Percentiles rank a stretch among this genome's conserved stretches.
Conservation (phyloP, 2,797 vertebrate species). For the Champsocephalus esox region DNA sequence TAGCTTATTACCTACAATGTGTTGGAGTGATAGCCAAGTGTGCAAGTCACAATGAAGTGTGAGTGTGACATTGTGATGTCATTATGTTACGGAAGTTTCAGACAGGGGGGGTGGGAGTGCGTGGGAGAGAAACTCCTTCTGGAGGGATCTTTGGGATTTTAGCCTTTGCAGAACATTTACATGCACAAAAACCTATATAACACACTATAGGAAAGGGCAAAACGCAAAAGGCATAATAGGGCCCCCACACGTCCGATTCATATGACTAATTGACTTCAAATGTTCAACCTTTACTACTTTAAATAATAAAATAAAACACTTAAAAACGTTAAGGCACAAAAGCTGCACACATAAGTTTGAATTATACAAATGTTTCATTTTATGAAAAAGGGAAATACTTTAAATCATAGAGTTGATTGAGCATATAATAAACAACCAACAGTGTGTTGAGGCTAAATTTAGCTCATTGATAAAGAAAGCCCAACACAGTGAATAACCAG, state of each 20-base stretch:
- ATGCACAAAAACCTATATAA: too few species aligned
- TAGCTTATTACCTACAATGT: too few species aligned
- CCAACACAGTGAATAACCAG: slow-evolving; percentile 43
- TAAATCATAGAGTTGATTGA: background rate
- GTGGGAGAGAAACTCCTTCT: too few species aligned
- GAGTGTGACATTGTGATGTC: too few species aligned
- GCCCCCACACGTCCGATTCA: background rate
- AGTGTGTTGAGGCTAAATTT: slow-evolving; percentile 52
- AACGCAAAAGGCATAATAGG: too few species aligned
- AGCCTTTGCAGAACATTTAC: too few species aligned
- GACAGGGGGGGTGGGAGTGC: too few species aligned
- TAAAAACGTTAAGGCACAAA: background rate
- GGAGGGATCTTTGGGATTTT: too few species aligned
- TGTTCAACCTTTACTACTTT: background rate
- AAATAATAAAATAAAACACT: background rate
- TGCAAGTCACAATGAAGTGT: too few species aligned
- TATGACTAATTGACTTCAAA: background rate
- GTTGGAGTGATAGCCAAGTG: too few species aligned
- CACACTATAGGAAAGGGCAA: too few species aligned
- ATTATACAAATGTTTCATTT: background rate
- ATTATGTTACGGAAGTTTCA: too few species aligned
- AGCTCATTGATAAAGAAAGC: slow-evolving; percentile 52
- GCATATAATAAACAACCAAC: background rate
- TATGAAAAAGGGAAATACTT: slow-evolving; percentile 4
- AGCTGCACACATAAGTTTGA: background rate